Base-by-base conservation (phyloP, 2,888 invertebrate genomes). In the Drosophila acutilabella region DNA sequence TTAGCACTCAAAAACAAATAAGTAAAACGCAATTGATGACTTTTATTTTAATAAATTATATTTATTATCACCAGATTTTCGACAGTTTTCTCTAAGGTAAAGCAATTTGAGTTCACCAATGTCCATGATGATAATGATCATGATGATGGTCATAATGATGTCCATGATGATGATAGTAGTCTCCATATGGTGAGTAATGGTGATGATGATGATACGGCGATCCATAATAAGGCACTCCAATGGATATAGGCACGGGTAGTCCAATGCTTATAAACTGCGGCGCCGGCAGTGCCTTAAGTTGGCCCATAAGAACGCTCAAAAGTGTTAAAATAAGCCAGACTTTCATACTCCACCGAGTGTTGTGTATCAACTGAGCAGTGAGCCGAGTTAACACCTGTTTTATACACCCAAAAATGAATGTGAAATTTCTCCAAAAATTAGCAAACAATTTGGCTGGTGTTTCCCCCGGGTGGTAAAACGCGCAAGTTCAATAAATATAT, bases 361-460 rank as follows among this genome's bases (percentile, higher is more conserved):
- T 38, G 18, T 52, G 4, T 23, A 18, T 4, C 20, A 42, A 74
- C 78, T 76, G 62, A 66, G 38, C n/a, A 0, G n/a, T 14, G 16
- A 13, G 8, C 2, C n/a, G 3, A 44, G 23, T 33, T 30, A 10
- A 14, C 40, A 60, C 18, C 36, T 50, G 36, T n/a, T 53, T 76
- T 76, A 44, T 74, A 47, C 33, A 45, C 4, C 4, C 11, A 8
- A 18, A 56, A 52, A 10, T 54, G 14, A 16, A 4, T 2, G n/a
- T 40, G 23, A 52, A 64, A 69, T 74, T 76, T 76, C 64, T 40
- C 64, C 58, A 54, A 30, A 20, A 70, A 76, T 76, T 76, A 76
- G 70, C 76, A 47, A 3, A 4, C 33, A 26, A 57, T 51, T 33
- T 61, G 1, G 14, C 10, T 4, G 18, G 40, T 45, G 66, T 60